Base-by-base conservation (phyloP, 2,113 vertebrate genomes). In the Cynocephalus volans region DNA sequence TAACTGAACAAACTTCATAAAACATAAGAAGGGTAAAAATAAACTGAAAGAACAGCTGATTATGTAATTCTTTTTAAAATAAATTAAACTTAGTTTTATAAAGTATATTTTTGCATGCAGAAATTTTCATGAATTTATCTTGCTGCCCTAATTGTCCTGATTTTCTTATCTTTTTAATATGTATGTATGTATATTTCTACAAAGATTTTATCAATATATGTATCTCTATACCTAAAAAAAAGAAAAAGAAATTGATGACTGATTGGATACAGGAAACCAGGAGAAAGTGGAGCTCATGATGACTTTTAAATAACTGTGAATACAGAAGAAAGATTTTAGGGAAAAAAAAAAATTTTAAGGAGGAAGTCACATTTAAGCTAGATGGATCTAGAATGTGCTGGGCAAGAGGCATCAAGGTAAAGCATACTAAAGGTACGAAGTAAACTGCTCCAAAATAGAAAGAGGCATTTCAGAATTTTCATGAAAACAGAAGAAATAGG, bases 391-490 rank as follows among this genome's bases (percentile, higher is more conserved):
- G 23, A 70, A 62, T 52, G 26, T 80, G 94, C 50, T 93, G 5
- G 31, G 15, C 13, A 83, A 73, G 2, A 18, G 45, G 36, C 3
- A 70, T 19, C 8, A 80, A 41, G 11, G 58, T 1, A 8, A 0
- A 19, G 8, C 11, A 36, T 28, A 26, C 1, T 3, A 23, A 6
- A 8, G 26, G 0, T 73, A 33, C 1, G 31, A 14, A 70, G 28
- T 33, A 3, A 18, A 94, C 7, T 76, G 4, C 1, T 13, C 67
- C 33, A 3, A 54, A 17, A 24, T 7, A 88, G 36, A 62, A 52
- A 36, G 23, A 92, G 6, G 9, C 36, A 2, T 70, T 8, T 86
- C 21, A 24, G 45, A 70, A 48, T 87, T 81, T 92, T 89, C 48
- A 24, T 24, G 52, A 85, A 45, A 86, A 67, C 2, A 60, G 48